Conservation (phyloP, 2,888 invertebrate genomes). For the Barypeithes pellucidus region DNA sequence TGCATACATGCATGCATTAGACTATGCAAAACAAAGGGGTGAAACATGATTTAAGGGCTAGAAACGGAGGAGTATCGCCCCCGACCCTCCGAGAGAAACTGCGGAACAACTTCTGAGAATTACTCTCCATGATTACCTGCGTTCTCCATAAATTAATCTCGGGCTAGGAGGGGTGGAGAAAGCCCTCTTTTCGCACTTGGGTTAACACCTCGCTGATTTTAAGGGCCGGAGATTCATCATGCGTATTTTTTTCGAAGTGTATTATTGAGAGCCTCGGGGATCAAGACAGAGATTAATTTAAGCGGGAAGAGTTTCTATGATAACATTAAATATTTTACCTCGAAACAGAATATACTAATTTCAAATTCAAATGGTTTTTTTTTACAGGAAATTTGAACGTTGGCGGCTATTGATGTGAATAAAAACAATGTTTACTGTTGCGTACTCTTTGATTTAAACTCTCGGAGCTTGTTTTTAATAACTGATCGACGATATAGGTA, state of each 20-base stretch:
- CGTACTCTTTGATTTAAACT: no score
- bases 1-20: background rate
- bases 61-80: background rate
- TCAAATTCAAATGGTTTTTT: no score
- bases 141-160: constrained; percentile 25
- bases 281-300: background rate
- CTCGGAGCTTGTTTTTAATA: no score
- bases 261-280: background rate
- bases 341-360: no score
- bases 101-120: no score
- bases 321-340: background rate
- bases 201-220: constrained; percentile 22
- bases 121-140: constrained; percentile 11
- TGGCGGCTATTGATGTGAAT: no score
- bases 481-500: no score
- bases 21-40: constrained; percentile 1
- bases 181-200: constrained; percentile 12
- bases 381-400: no score
- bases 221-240: constrained; percentile 21
- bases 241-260: constrained; percentile 7
- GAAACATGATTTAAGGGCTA: background rate
- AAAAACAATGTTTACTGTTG: no score
- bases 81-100: background rate
- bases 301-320: background rate
- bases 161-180: background rate